These are phyloP conservation scores for Geophilus truncorum DNA, from an alignment of 2,888 invertebrate genomes.

Conservation along the genomic window DNA sequence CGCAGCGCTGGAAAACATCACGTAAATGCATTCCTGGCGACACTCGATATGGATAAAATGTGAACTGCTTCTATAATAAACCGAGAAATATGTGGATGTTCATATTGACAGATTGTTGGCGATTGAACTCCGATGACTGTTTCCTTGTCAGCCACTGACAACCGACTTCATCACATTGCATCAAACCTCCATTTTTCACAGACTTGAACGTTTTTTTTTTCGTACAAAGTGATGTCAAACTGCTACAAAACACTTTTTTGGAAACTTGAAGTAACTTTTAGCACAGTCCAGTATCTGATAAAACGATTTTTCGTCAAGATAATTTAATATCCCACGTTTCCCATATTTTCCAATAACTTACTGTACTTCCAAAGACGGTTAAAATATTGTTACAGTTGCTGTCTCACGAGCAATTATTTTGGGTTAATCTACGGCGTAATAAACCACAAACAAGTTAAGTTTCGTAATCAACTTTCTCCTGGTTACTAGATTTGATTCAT, in stretches of 20 bases:
- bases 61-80: background rate
- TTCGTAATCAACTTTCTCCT: background rate
- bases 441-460: background rate
- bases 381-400: no score
- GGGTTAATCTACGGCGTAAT: background rate
- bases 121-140: background rate
- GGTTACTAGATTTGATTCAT: background rate
- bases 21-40: background rate
- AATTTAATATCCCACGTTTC: no score
- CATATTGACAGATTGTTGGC: background rate
- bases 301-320: no score
- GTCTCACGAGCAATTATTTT: background rate
- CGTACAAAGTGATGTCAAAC: no score
- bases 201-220: no score
- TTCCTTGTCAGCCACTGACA: background rate
- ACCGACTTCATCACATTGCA: background rate
- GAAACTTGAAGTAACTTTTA: no score
- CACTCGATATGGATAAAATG: background rate
- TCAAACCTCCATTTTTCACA: background rate
- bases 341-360: no score
- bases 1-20: background rate
- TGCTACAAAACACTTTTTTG: no score
- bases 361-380: no score
- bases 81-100: background rate
- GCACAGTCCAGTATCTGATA: no score